Base-by-base conservation (phyloP, 1,140 invertebrate species). In the Cyclina sinensis region DNA sequence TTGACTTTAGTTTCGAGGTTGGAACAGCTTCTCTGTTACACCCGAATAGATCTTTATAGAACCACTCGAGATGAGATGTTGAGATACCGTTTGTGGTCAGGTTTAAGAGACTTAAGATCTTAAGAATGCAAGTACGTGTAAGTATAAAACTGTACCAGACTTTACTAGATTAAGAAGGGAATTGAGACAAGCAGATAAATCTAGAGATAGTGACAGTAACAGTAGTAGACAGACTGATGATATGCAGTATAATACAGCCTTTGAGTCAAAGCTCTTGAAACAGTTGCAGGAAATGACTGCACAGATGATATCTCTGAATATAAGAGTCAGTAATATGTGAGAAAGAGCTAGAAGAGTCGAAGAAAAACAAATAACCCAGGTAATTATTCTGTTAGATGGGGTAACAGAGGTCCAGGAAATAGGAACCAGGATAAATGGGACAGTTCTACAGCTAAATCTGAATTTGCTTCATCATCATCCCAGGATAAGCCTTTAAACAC, bases 281-380 rank as follows among this genome's bases (percentile, higher is more conserved):
- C 16, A 70, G 65, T 27, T 70, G 27, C 65, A 70, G 35, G 65
- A 70, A 18, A 2, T 70, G 5, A 70, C 65, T 11, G 24, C 30
- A 30, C 11, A 70, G 24, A 16, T 70, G 65, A 70, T 30, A 21
- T 5, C 4, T 9, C 21, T 70, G 5, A 70, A 70, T 32, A 70
- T 2, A 5, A 70, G 65, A 70, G 35, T 70, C 30, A 39, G 11
- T 12, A 11, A 14, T 32, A 39, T 70, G n/a, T 35, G 65, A 70
- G 27, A 70, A 32, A 70, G 65, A 70, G 4, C 51, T 57, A 21
- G 51, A 57, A 14, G 51, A 57, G 9, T n/a, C 21, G 4, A 70
- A 70, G 65, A 70, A 70, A 30, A 32, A 70, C 16, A 70, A 16
- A 70, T 21, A 70, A 30, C n/a, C 12, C 30, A 70, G n/a, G n/a